Evolutionary conservation across 2,888 invertebrate species (phyloP), one percentile per base, ranked within the genome.

Genomic region (Lamproptera curius): DNA sequence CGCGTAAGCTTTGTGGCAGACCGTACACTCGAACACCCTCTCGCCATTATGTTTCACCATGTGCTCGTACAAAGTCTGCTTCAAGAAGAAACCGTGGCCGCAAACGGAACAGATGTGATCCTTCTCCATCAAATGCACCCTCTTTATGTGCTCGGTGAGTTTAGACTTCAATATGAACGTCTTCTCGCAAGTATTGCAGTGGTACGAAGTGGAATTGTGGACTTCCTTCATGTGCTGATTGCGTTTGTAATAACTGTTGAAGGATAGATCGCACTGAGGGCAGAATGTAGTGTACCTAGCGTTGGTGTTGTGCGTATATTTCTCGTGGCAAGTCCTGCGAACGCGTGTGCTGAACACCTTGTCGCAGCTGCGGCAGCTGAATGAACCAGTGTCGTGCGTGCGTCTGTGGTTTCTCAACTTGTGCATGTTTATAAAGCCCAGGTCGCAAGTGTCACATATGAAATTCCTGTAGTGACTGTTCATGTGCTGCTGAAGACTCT

Each of bases 31-130:
- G 31, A 73, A 80, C 0, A 82, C 77, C 10, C 77, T 61, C 16
- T 85, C 81, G 0, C 85, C 86, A 9, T 77, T 79, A 53, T 87
- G 86, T 2, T 77, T 81, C 0, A 86, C 64, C 86, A 84, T 83
- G 42, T 87, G 86, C 4, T 84, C 83, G 1, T 84, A 79, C 1
- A 86, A 53, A 0, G 74, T 74, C 8, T 82, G 82, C 14, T 84
- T 84, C 0, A 81, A 76, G 36, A 85, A 85, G 38, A 86, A 86
- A 0, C 80, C 81, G 40, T 77, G 79, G 0, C 82, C 86, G 39
- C 86, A 87, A 10, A 77, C 77, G 0, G 73, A 45, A n/a, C 85
- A 86, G 0, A 72, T 77, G 28, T 85, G 82, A 51, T 86, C 81
- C 0, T 83, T 52, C 14, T 85, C 86, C 84, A 84, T 83, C 0